Evolutionary conservation across 2,113 vertebrate species (phyloP), one percentile per base, ranked within the genome.

Genomic region (human): DNA sequence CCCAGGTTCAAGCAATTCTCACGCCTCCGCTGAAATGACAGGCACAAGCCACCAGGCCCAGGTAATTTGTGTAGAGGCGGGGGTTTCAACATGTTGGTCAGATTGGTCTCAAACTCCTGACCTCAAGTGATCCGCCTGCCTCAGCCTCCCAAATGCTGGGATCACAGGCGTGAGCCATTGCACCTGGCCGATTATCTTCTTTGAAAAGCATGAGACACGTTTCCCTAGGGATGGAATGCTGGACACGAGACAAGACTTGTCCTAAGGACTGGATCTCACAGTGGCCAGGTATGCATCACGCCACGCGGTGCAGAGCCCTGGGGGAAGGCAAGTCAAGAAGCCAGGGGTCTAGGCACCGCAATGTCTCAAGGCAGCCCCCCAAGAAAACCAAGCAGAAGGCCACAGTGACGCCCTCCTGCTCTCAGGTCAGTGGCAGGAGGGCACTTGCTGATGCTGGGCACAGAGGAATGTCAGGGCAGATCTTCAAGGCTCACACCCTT

Each of bases 221-320:
- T 27, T 82, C 38, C 17, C 32, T 11, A 23, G 38, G 17, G 48
- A 25, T 32, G 73, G 9, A 8, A 14, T 61, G 27, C 86, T 85
- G 23, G 61, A 61, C 61, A 78, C 17, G 50, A 48, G 6, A 64
- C 3, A 70, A 23, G 9, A 64, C 43, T 64, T 32, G 20, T 59
- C 57, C 30, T 16, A 22, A 45, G 17, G 32, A 32, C 13, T 5
- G 38, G 23, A 70, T 11, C 25, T 68, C 17, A 2, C 8, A 5
- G 35, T 5, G 35, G 35, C 9, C 50, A 11, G n/a, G 16, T 3
- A 52, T 1, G 6, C 0, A 14, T 25, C 52, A 16, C 3, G 66
- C 66, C 32, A 6, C 61, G 2, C 5, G 13, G 61, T 30, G 27
- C 27, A 2, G 66, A 68, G 32, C 66, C 64, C 32, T n/a, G 30